These are phyloP conservation scores for Oplegnathus fasciatus DNA, from an alignment of 2,113 vertebrate species.

Conservation along the genomic window DNA sequence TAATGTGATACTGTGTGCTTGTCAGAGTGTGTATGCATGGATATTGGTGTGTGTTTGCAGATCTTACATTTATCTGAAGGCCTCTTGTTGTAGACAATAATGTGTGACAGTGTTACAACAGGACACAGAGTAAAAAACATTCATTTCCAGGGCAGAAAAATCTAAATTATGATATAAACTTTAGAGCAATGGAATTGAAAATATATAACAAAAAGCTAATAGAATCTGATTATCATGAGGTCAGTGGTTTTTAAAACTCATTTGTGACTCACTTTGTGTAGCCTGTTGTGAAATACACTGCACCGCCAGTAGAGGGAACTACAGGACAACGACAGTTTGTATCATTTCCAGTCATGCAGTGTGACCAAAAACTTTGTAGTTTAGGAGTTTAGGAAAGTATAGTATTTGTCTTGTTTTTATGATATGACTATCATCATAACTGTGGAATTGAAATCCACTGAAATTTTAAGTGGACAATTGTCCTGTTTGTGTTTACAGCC, in stretches of 20 bases:
- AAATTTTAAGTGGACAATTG: no score
- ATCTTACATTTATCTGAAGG: not conserved
- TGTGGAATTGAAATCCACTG: not conserved
- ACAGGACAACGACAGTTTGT: not conserved
- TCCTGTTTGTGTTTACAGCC: no score
- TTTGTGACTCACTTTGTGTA: not conserved
- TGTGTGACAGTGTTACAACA: not conserved
- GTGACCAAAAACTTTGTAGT: not conserved
- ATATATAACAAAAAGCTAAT: not conserved
- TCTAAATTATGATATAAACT: not conserved
- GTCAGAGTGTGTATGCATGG: not conserved
- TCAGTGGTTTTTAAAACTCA: not conserved
- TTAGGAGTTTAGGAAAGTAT: not conserved
- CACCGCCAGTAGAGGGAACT: slow-evolving; percentile 61
- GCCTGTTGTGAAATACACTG: not conserved
- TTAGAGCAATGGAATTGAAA: not conserved
- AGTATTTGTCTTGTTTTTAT: not conserved
- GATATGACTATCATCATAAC: not conserved
- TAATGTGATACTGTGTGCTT: not conserved
- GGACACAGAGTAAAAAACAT: not conserved
- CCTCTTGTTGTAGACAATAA: not conserved
- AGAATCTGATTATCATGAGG: not conserved
- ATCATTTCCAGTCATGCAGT: not conserved
- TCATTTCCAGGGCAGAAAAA: not conserved
- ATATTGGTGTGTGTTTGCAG: not conserved